These are phyloP conservation scores for Bhutanitis thaidina DNA, from an alignment of 2,888 invertebrate genomes.

Conservation along the genomic window DNA sequence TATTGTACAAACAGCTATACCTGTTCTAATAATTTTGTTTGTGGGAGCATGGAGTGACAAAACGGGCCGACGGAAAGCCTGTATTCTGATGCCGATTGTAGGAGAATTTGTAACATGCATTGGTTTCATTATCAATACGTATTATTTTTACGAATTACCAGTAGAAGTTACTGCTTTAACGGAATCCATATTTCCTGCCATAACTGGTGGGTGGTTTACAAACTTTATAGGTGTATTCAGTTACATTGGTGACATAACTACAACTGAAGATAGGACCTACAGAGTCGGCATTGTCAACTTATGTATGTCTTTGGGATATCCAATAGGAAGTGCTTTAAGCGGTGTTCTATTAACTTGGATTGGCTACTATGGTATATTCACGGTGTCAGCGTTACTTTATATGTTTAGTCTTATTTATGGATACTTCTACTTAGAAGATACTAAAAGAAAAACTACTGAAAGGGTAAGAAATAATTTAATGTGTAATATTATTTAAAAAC, in stretches of 20 bases:
- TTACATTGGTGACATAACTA: conserved; percentile 92
- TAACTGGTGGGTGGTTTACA: conserved; percentile 92
- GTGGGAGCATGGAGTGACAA: conserved; percentile 90
- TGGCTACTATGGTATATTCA: conserved; percentile 90
- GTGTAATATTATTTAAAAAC: too few relatives aligned
- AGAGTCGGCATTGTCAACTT: conserved; percentile 93
- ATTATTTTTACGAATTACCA: conserved; percentile 87
- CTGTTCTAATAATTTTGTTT: conserved; percentile 89
- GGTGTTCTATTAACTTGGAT: conserved; percentile 86
- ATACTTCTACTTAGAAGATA: conserved; percentile 83
- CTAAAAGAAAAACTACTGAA: conserved; percentile 48
- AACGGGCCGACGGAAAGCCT: conserved; percentile 85
- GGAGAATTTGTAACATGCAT: conserved; percentile 89
- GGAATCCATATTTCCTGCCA: conserved; percentile 88
- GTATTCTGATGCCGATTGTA: conserved; percentile 89
- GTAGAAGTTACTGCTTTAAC: conserved; percentile 89
- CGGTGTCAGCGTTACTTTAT: conserved; percentile 85
- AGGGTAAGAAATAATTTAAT: conserved; percentile 34
- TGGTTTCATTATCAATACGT: conserved; percentile 88
- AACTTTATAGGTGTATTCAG: conserved; percentile 93
- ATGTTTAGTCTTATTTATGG: conserved; percentile 87
- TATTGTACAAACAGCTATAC: conserved; percentile 88
- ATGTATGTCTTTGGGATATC: conserved; percentile 91
- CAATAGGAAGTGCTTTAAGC: conserved; percentile 91
- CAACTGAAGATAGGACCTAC: conserved; percentile 88